Evolutionary conservation across 1,140 invertebrate genomes (phyloP).

Genomic region (Leptoteleia sp.): DNA sequence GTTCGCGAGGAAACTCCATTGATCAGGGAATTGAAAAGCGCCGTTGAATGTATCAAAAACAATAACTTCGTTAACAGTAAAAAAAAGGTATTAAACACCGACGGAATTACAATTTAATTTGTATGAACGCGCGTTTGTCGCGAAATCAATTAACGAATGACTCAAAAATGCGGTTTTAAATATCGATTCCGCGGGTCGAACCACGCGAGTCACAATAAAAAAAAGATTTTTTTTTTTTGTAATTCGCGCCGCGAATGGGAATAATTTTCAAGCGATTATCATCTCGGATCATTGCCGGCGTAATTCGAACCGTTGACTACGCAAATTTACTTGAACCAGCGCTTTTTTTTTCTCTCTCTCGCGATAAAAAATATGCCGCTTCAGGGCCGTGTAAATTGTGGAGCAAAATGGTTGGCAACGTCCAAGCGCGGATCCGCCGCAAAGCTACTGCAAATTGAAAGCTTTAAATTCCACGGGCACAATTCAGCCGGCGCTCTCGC

Average conservation of each 20-base stretch:
- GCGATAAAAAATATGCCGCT: constrained; percentile 47
- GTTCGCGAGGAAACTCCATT: too few relatives aligned
- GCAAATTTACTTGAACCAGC: constrained; percentile 27
- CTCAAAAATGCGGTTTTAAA: too few relatives aligned
- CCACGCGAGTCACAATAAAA: too few relatives aligned
- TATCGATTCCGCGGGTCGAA: too few relatives aligned
- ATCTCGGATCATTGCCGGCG: not conserved
- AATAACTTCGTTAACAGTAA: too few relatives aligned
- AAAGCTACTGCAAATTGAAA: constrained; percentile 66
- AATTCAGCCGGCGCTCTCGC: constrained; percentile 34
- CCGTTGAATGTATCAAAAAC: too few relatives aligned
- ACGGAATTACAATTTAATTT: too few relatives aligned
- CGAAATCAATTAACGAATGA: too few relatives aligned
- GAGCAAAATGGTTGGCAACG: constrained; percentile 45
- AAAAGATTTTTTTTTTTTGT: not conserved
- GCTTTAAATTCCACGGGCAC: constrained; percentile 60
- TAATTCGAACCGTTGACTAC: constrained; percentile 27
- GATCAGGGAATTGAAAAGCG: too few relatives aligned
- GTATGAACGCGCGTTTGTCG: too few relatives aligned
- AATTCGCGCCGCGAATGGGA: constrained; percentile 3
- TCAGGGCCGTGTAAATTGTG: constrained; percentile 41
- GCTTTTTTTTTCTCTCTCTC: constrained; percentile 36
- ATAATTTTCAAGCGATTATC: constrained; percentile 2
- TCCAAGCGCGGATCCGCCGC: constrained; percentile 35
- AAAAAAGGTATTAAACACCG: too few relatives aligned